phyloP scores from a whole-genome alignment of 2,888 invertebrate species.

The Chelonus formosanus region DNA sequence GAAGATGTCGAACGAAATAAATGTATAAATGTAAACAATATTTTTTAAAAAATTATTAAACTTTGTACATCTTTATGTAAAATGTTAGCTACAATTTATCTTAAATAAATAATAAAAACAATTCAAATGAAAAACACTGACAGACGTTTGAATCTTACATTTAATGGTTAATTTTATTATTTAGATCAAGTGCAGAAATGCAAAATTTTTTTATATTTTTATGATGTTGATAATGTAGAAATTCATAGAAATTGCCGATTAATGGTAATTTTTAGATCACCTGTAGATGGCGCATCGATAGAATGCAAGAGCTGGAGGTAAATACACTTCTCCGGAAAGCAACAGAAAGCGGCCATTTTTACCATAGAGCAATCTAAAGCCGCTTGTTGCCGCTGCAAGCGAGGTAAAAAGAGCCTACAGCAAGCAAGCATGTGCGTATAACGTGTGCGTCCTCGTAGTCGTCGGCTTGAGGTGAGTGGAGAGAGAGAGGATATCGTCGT shows the following conservation, averaged over 20 bases:
- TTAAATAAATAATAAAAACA: background rate
- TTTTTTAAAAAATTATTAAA: too few relatives aligned
- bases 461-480: conserved; percentile 17
- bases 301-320: background rate
- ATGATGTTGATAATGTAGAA: too few relatives aligned
- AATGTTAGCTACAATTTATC: too few relatives aligned
- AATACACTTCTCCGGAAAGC: background rate
- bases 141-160: too few relatives aligned
- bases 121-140: too few relatives aligned
- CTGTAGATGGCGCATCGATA: conserved; percentile 5
- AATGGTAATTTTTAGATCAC: too few relatives aligned
- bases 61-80: too few relatives aligned
- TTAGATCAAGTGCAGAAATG: too few relatives aligned
- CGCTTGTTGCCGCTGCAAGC: conserved; percentile 22
- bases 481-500: conserved; percentile 18
- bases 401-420: background rate
- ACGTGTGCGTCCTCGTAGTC: conserved; percentile 25
- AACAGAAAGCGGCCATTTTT: conserved; percentile 21
- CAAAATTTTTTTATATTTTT: too few relatives aligned
- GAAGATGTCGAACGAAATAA: conserved; percentile 57
- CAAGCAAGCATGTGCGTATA: conserved; percentile 20
- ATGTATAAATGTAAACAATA: background rate
- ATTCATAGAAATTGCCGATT: too few relatives aligned
- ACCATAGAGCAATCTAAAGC: conserved; percentile 14
- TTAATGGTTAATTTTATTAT: too few relatives aligned